Conservation (phyloP, 2,797 vertebrate species). For the Rhynchotus rufescens region DNA sequence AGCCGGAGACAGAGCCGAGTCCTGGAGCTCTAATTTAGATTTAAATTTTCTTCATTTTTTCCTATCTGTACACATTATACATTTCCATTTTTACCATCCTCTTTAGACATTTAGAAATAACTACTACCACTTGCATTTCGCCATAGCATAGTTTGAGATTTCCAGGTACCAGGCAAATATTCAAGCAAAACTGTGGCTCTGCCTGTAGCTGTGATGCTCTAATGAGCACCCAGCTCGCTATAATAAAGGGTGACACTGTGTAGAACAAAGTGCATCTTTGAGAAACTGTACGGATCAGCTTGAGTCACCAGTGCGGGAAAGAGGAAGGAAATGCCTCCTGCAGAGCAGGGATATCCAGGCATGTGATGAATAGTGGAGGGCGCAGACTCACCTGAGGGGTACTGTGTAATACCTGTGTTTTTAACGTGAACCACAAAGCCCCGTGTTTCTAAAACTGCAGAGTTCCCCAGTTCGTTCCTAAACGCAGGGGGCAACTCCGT, state of each 20-base stretch:
- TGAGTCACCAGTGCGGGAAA: neutral
- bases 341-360: neutral
- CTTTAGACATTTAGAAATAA: neutral
- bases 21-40: neutral
- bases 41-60: neutral
- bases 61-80: neutral
- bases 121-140: neutral
- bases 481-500: neutral
- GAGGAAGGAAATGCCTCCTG: neutral
- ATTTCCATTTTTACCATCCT: neutral
- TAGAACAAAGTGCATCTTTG: neutral
- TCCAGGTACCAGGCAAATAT: neutral
- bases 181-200: neutral
- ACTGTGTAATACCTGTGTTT: rapidly evolving
- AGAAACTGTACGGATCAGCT: neutral
- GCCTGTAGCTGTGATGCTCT: neutral
- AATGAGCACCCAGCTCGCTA: slow-evolving; percentile 17
- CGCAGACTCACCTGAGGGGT: no score
- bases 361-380: neutral
- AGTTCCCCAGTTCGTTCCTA: neutral
- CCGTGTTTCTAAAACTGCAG: neutral
- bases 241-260: neutral
- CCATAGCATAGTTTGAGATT: neutral
- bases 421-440: neutral
- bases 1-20: no score